These are phyloP conservation scores for Helicoverpa assulta DNA, from an alignment of 2,888 invertebrate species.

Conservation along the genomic window DNA sequence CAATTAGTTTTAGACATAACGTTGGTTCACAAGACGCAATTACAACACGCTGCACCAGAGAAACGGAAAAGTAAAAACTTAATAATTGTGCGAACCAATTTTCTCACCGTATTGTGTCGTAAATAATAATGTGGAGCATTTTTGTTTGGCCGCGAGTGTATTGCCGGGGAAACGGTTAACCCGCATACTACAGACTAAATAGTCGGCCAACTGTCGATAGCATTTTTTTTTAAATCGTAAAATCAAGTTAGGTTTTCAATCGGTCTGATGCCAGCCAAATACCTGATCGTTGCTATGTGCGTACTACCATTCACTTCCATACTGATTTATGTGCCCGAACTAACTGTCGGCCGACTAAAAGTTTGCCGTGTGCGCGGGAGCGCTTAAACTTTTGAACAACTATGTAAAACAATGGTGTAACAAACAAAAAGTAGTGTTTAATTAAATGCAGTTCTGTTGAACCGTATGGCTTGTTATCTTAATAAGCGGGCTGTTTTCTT, in stretches of 20 bases:
- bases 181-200: too few species aligned
- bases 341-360: too few species aligned
- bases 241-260: too few species aligned
- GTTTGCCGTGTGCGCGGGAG: too few species aligned
- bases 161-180: slow-evolving; percentile 34
- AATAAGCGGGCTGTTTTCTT: slow-evolving; percentile 21
- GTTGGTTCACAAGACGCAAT: slow-evolving; percentile 78
- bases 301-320: too few species aligned
- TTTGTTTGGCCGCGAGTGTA: slow-evolving; percentile 68
- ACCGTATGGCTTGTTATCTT: slow-evolving; percentile 23
- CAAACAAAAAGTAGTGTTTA: slow-evolving; percentile 22
- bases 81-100: slow-evolving; percentile 77
- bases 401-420: slow-evolving; percentile 44
- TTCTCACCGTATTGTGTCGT: slow-evolving; percentile 70
- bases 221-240: too few species aligned
- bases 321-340: too few species aligned
- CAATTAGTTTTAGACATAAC: slow-evolving; percentile 48
- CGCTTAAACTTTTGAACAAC: slow-evolving; percentile 38
- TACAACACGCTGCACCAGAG: slow-evolving; percentile 74
- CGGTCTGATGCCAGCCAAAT: too few species aligned
- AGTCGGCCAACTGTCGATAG: too few species aligned
- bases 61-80: slow-evolving; percentile 76
- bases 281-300: too few species aligned
- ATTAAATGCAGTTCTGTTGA: slow-evolving; percentile 13
- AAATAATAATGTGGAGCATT: slow-evolving; percentile 70